These are phyloP conservation scores for Trematomus bernacchii DNA, from an alignment of 2,797 vertebrate species.

Conservation along the genomic window DNA sequence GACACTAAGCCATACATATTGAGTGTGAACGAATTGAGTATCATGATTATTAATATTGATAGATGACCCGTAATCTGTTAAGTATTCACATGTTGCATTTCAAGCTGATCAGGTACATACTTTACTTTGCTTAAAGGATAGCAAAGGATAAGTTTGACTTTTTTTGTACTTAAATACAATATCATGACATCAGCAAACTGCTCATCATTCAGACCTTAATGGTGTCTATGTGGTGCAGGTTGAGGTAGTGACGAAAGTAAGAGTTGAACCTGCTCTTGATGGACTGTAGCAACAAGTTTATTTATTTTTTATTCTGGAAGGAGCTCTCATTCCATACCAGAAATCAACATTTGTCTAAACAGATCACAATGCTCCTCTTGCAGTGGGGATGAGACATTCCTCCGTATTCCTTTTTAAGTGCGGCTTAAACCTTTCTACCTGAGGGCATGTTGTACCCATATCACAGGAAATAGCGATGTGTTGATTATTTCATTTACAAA, in stretches of 20 bases:
- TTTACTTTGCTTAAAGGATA: background rate
- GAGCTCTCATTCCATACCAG: background rate
- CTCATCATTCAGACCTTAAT: background rate
- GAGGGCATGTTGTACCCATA: slow-evolving; percentile 15
- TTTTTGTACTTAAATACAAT: background rate
- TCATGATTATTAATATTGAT: too few species aligned
- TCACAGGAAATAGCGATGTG: slow-evolving; percentile 31
- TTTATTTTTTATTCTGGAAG: background rate
- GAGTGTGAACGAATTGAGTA: background rate
- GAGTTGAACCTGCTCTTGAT: background rate
- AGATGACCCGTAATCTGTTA: too few species aligned
- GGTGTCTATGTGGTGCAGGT: background rate
- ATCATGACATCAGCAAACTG: background rate
- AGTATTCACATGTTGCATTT: background rate
- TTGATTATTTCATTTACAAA: slow-evolving; percentile 38
- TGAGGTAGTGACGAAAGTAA: background rate
- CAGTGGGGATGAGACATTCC: background rate
- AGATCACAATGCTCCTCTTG: background rate
- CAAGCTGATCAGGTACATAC: background rate
- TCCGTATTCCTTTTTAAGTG: background rate
- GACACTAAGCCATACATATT: background rate
- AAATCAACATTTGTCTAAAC: slow-evolving; percentile 2
- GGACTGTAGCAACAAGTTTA: background rate
- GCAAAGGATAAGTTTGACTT: background rate
- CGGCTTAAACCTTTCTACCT: background rate